These are phyloP conservation scores for Microcebus ravelobensis DNA, from an alignment of 2,113 vertebrate species.

Conservation along the genomic window DNA sequence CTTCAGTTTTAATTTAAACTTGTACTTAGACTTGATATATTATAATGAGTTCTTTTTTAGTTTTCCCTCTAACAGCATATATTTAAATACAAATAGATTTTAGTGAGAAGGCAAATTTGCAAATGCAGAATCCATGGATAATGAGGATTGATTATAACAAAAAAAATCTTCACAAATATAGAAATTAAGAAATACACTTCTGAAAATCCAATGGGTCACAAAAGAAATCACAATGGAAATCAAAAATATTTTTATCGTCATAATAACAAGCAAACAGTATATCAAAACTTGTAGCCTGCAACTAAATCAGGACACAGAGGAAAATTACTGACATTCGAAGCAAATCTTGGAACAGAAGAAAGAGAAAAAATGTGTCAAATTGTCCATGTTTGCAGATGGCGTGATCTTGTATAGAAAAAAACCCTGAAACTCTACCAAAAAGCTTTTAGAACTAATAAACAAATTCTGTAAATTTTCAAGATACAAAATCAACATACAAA, in stretches of 20 bases:
- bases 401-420: background rate
- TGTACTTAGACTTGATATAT: background rate
- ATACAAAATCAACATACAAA: background rate
- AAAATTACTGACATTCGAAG: background rate
- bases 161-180: background rate
- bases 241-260: background rate
- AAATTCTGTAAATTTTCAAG: background rate
- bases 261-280: background rate
- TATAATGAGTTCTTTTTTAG: background rate
- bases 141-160: background rate
- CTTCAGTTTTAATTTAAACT: slow-evolving; percentile 24
- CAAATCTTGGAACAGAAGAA: background rate
- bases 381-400: background rate
- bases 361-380: background rate
- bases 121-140: background rate
- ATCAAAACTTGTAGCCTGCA: background rate
- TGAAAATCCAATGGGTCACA: background rate
- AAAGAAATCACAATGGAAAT: background rate
- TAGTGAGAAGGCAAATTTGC: background rate
- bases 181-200: background rate
- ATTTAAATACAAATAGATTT: background rate
- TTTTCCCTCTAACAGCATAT: too few relatives aligned
- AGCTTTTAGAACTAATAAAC: background rate
- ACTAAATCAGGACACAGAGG: background rate
- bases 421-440: background rate